These are phyloP conservation scores for Naso thynnoides DNA, from an alignment of 2,797 vertebrate genomes.

Conservation along the genomic window DNA sequence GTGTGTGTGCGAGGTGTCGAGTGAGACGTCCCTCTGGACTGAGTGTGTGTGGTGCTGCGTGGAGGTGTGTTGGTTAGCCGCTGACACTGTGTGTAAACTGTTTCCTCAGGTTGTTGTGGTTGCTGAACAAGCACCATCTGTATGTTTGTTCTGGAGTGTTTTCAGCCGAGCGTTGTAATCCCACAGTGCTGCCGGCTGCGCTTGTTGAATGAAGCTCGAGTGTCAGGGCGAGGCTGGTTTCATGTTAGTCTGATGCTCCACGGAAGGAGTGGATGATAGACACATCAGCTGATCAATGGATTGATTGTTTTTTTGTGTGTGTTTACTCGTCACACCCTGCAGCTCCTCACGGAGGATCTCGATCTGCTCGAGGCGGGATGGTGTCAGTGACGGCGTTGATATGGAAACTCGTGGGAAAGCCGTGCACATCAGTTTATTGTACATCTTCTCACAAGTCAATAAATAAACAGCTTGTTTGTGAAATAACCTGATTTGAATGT, in stretches of 20 bases:
- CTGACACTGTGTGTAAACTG: slow-evolving; percentile 24
- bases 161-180: slow-evolving; percentile 42
- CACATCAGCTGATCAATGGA: slow-evolving; percentile 10
- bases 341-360: neutral
- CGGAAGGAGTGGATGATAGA: slow-evolving; percentile 12
- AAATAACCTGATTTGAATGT: neutral
- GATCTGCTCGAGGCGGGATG: neutral
- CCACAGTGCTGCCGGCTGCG: slow-evolving; percentile 34
- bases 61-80: neutral
- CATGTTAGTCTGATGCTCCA: fast-evolving
- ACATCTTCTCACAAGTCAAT: too few species aligned
- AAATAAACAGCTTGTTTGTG: too few species aligned
- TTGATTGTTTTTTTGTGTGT: neutral
- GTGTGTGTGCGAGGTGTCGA: neutral
- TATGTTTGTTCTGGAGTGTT: slow-evolving; percentile 44
- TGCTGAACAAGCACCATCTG: slow-evolving; percentile 67
- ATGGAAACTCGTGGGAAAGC: too few species aligned
- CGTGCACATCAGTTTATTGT: too few species aligned
- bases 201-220: slow-evolving; percentile 26
- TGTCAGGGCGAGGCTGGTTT: slow-evolving; percentile 30
- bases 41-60: neutral
- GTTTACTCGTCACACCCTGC: neutral
- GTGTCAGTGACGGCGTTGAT: too few species aligned
- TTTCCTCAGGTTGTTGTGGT: slow-evolving; percentile 60
- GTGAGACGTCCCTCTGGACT: neutral